Evolutionary conservation across 2,113 vertebrate genomes (phyloP).

Genomic region (Halichoeres trimaculatus): DNA sequence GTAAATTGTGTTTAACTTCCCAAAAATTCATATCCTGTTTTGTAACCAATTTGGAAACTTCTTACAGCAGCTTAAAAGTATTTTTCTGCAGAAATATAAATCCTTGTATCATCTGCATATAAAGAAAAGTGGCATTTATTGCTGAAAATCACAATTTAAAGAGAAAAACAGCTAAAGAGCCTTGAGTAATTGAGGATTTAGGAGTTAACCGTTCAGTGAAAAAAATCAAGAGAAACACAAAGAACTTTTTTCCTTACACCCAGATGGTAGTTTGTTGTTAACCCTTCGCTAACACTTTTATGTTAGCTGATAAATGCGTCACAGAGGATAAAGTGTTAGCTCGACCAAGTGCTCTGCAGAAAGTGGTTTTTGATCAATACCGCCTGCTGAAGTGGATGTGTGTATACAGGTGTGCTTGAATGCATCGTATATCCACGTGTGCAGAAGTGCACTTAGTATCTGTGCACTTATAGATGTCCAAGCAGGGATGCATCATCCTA

Average conservation of each 20-base stretch:
- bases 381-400: neutral
- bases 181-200: too few species aligned
- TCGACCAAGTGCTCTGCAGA: neutral
- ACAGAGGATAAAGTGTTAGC: neutral
- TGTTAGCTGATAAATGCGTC: neutral
- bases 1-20: too few species aligned
- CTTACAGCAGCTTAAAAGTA: too few species aligned
- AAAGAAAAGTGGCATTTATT: too few species aligned
- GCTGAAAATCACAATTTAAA: too few species aligned
- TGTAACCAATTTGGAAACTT: too few species aligned
- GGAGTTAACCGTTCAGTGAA: too few species aligned
- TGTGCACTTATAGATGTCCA: constrained; percentile 9
- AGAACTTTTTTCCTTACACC: too few species aligned
- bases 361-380: constrained; percentile 2
- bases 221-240: too few species aligned
- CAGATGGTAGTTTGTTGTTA: neutral
- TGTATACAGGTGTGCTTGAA: neutral
- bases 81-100: too few species aligned
- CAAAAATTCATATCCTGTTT: too few species aligned
- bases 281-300: neutral
- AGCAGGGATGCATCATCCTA: constrained; percentile 45
- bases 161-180: neutral
- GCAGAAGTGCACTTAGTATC: neutral
- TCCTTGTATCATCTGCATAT: too few species aligned
- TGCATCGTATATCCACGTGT: neutral